Base-by-base conservation (phyloP, 2,113 vertebrate species). In the Cervus canadensis region DNA sequence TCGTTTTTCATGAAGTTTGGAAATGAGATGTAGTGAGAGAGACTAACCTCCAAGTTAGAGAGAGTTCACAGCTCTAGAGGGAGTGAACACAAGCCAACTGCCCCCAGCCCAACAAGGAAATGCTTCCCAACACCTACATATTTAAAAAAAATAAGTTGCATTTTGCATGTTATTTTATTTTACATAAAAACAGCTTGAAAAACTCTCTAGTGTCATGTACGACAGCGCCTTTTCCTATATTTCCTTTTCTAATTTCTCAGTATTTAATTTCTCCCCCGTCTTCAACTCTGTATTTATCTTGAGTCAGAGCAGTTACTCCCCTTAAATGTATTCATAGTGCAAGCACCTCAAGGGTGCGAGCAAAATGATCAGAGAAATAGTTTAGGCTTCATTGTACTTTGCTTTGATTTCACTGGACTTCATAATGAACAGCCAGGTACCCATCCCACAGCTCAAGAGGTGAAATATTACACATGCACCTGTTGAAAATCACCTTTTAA, bases 1-100 rank as follows among this genome's bases (percentile, higher is more conserved):
- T 98, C 95, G 3, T 95, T 98, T 96, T 98, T 98, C 95, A 92
- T 98, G 97, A 97, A 98, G 91, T 98, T 97, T 62, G 26, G 95
- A 98, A 98, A 98, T 98, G 97, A 98, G 97, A 98, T 98, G 97
- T 89, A 98, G 97, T 83, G 94, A n/a, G 0, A 98, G 97, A 98
- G 83, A 79, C 82, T 92, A 88, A 59, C 95, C 97, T 36, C 0
- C 50, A 94, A 97, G 97, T 98, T 98, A 98, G 4, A 36, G 94
- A 98, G 98, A 74, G 89, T 97, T 98, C 98, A 98, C 98, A 98
- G 95, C 78, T 98, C 97, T 96, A 89, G 48, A 97, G 91, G 91
- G 97, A 98, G 97, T 43, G 76, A 95, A 84, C 2, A 95, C 93
- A 95, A 98, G 98, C 97, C 96, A 97, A 96, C n/a, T 64, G 52